Evolutionary conservation across 2,113 vertebrate genomes (phyloP), one percentile per base, ranked within the genome.

Genomic region (Myxocyprinus asiaticus): DNA sequence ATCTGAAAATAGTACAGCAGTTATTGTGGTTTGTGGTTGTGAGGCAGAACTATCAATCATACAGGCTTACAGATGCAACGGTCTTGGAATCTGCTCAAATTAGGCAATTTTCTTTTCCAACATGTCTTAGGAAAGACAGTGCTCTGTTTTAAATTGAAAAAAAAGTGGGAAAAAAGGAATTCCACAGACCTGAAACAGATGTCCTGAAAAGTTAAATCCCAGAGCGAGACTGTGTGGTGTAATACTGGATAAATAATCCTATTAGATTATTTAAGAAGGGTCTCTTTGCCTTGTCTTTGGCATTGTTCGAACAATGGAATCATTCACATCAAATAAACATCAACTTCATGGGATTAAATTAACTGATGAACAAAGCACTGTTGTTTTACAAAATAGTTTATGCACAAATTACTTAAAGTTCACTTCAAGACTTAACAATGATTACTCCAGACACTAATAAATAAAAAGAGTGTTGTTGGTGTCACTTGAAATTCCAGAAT

Each of bases 201-300:
- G 56, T 78, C 76, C 79, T 63, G 65, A 86, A 66, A 69, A 81
- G 67, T 80, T 66, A 9, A 11, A 85, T 86, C 72, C 73, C 76
- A 5, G 62, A 63, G 77, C 47, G 77, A 69, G 55, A 59, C 2
- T 62, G 85, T 55, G 42, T 71, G 74, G 75, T 71, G 70, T 78
- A 86, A 90, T 79, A 86, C 75, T 86, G 33, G 0, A 79, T 79
- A 82, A 81, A 86, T 80, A 81, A 87, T 82, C 75, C 83, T 55
- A 55, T 58, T 67, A 75, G 63, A 67, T 79, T 81, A 58, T 77
- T 79, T 75, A 78, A 55, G 72, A 69, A 79, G 75, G 45, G 47
- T 79, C 72, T 58, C 10, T 14, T 14, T 12, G 53, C 77, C 68
- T 81, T 79, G 77, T 66, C 76, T 86, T 82, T 86, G 80, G 77